Base-by-base conservation (phyloP, 2,888 invertebrate genomes). In the Hydraecia micacea region DNA sequence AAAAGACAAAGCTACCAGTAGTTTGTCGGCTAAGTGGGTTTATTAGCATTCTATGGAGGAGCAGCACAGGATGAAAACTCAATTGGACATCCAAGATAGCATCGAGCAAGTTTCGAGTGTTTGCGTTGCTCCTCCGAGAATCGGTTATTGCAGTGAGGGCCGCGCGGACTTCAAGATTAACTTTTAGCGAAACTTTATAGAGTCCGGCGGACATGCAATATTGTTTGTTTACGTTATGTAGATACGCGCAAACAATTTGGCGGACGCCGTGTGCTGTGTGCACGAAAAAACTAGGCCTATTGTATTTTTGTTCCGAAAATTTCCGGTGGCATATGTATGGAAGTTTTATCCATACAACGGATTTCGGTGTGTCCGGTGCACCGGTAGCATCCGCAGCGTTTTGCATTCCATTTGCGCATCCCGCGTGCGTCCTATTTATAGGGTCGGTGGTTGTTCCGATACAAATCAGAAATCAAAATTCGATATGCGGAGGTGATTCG, bases 401-500 rank as follows among this genome's bases (percentile, higher is more conserved):
- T 92, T 92, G 92, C 92, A 92, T 93, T 92, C 89, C 90, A 93
- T 94, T 93, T 93, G 92, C 90, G 90, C 88, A 91, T 91, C 91
- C 92, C 90, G 91, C 90, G 73, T 70, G 79, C 89, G 88, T 89
- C 81, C 88, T 91, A 91, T 93, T 93, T 92, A 86, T 84, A 76
- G 82, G 75, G 63, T 81, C 73, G 80, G 73, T 80, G 84, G 83
- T 82, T 70, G 79, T 86, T 80, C 88, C 89, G 91, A 93, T 90
- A 93, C 95, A 94, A 95, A 95, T 95, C 94, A 94, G 93, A 92
- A 89, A 94, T 95, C 94, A 94, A 94, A 95, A 94, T 93, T 93
- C 94, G 93, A 95, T 95, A 95, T 94, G 93, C 92, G 91, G 92
- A 87, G 93, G 88, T 94, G 94, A 94, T 95, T 94, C 92, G 93